phyloP scores from a whole-genome alignment of 2,113 vertebrate genomes.

The Oxyruncus cristatus region DNA sequence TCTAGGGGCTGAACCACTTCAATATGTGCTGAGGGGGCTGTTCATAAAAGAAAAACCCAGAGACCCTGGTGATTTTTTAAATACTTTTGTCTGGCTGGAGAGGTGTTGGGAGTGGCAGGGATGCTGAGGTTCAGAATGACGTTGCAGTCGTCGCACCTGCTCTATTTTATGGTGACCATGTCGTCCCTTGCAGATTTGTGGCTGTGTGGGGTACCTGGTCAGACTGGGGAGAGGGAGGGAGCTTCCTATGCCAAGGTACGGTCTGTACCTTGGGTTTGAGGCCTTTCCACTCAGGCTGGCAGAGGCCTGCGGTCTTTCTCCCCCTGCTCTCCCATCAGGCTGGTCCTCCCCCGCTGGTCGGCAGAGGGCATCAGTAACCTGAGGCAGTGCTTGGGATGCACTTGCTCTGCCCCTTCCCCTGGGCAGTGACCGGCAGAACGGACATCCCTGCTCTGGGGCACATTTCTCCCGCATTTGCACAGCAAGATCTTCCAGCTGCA shows the following conservation, averaged over 20 bases:
- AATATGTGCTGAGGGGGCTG: neutral
- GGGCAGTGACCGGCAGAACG: neutral
- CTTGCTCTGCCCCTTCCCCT: neutral
- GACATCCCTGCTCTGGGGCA: too few species aligned
- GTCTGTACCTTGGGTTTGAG: neutral
- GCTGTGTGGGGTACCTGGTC: neutral
- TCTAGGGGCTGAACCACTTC: slow-evolving; percentile 24
- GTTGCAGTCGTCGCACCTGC: rapidly evolving
- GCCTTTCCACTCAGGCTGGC: neutral
- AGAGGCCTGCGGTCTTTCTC: neutral
- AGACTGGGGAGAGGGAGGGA: neutral
- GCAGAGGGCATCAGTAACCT: slow-evolving; percentile 42
- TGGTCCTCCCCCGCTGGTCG: neutral
- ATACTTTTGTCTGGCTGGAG: neutral
- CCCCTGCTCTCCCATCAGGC: neutral
- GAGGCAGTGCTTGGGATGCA: neutral
- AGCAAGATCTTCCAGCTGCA: neutral
- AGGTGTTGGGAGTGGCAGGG: neutral
- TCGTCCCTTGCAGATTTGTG: neutral
- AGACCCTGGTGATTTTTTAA: neutral
- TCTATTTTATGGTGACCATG: rapidly evolving
- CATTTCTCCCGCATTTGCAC: neutral
- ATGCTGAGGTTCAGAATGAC: neutral
- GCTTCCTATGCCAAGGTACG: rapidly evolving
- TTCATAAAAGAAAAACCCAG: slow-evolving; percentile 4